Percentiles rank a stretch among this genome's conserved stretches.
Conservation (phyloP, 2,113 vertebrate species). For the Tragelaphus strepsiceros region DNA sequence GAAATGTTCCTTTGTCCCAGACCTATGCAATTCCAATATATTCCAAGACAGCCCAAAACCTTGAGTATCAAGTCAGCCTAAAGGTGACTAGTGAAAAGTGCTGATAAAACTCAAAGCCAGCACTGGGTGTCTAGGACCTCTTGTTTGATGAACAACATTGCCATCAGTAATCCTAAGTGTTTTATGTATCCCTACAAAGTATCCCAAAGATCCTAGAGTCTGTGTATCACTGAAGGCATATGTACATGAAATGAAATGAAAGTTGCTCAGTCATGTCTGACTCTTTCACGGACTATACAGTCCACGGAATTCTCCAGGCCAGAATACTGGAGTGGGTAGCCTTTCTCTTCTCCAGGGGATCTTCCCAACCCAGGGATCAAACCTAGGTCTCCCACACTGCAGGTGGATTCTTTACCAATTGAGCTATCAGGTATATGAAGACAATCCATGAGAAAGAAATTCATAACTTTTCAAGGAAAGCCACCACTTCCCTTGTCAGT, state of each 20-base stretch:
- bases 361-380: not conserved
- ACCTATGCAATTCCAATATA: not conserved
- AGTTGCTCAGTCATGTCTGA: rapidly evolving
- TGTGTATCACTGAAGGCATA: not conserved
- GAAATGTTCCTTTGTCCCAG: not conserved
- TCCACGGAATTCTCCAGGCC: not conserved
- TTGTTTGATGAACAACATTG: not conserved
- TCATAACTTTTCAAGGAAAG: not conserved
- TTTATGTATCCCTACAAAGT: not conserved
- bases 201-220: not conserved
- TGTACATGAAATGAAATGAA: not conserved
- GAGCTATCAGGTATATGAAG: not conserved
- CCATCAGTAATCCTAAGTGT: not conserved
- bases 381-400: not conserved
- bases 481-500: not conserved
- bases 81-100: not conserved
- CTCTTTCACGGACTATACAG: not conserved
- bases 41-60: not conserved
- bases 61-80: not conserved
- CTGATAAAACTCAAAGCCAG: not conserved
- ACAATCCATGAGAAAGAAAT: rapidly evolving
- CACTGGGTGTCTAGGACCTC: not conserved
- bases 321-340: not conserved
- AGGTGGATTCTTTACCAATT: not conserved
- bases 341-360: not conserved